Percentiles rank a stretch among this genome's conserved stretches.
Evolutionary conservation across 2,797 vertebrate genomes (phyloP).

Genomic region (Sciaenops ocellatus): DNA sequence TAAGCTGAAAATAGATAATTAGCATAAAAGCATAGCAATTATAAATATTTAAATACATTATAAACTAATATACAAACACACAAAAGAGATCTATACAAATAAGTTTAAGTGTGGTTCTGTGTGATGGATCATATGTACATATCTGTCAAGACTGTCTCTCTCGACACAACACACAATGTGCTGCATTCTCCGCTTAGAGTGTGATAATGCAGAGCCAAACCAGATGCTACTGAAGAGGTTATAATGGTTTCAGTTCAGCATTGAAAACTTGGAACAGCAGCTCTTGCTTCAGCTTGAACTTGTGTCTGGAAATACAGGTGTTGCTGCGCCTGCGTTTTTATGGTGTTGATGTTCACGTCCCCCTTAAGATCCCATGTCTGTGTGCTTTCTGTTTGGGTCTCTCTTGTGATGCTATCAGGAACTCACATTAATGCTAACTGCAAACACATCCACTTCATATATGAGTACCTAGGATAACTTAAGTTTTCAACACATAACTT

Average conservation of each 20-base stretch:
- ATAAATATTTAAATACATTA: neutral
- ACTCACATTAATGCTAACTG: neutral
- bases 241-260: no score
- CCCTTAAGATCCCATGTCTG: neutral
- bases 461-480: neutral
- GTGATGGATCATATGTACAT: no score
- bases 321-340: no score
- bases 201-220: no score
- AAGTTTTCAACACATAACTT: neutral
- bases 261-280: no score
- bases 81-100: neutral
- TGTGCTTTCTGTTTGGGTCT: neutral
- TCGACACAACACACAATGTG: no score
- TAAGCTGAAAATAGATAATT: neutral
- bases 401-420: neutral
- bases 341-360: neutral
- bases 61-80: neutral
- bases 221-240: no score
- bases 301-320: no score
- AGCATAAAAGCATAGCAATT: neutral
- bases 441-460: neutral
- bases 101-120: no score
- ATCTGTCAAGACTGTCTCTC: no score
- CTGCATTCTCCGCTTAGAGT: no score
- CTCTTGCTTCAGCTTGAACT: no score